Evolutionary conservation across 2,797 vertebrate genomes (phyloP), one percentile per base, ranked within the genome.

Genomic region (Rhynchotus rufescens): DNA sequence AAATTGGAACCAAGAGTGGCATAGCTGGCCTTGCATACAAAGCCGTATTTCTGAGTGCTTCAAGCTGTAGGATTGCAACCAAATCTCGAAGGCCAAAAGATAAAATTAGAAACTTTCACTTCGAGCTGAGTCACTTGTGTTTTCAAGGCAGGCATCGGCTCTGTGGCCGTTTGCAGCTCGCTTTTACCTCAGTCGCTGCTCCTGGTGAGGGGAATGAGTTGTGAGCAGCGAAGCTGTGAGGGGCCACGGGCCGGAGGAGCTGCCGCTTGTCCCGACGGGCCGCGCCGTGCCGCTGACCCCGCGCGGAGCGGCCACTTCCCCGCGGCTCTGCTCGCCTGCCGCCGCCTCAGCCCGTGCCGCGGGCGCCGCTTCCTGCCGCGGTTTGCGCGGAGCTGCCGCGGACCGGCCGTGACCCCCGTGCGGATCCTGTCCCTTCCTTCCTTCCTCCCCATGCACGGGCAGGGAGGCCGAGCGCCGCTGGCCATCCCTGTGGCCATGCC

Each of bases 31-130:
- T 74, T 80, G 54, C 65, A 59, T 51, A 64, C 67, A 74, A 32
- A 61, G 84, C 28, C 65, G 6, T n/a, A 54, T 85, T 94, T 90
- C 57, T 94, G 92, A 95, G 87, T 89, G 92, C 94, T 90, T 94
- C 90, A 80, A 77, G 72, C 80, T 93, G 84, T 60, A 89, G 92
- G 86, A 90, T 67, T 88, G 74, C 77, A 93, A 94, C 83, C 86
- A 59, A 82, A 90, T 92, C 71, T 32, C 74, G 51, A 72, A 85
- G 77, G 77, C 94, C 82, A 85, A 65, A 90, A 89, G 52, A 61
- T 69, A 71, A 67, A 94, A 95, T 94, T 95, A 95, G 93, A 79
- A 89, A 84, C 90, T 92, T 92, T 90, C 65, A 79, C 84, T 94
- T 77, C 71, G 49, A 88, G 92, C 90, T 94, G 95, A 95, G 84